A percentile compares a stretch with the other conserved stretches of the same genome.
phyloP scores from a whole-genome alignment of 2,888 invertebrate species.

The Halictus ligatus region DNA sequence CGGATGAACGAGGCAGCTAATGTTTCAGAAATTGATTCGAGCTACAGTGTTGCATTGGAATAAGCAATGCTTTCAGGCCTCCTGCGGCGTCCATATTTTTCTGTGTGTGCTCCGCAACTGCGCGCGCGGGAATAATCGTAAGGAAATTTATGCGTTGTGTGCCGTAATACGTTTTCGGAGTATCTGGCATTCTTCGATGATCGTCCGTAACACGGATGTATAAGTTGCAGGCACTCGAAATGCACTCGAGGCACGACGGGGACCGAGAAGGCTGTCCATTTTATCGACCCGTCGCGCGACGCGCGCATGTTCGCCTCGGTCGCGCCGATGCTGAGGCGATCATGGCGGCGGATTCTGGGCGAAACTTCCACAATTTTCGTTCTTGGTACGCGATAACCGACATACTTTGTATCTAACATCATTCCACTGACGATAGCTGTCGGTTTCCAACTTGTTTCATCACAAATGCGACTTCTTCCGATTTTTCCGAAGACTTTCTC shows the following conservation, averaged over 20 bases:
- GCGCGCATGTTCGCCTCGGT: slow-evolving; percentile 64
- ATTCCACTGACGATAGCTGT: too few species aligned
- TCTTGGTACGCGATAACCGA: neutral
- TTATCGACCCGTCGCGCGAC: slow-evolving; percentile 70
- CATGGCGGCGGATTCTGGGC: slow-evolving; percentile 60
- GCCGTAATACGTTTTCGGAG: slow-evolving; percentile 14
- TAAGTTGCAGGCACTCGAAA: slow-evolving; percentile 40
- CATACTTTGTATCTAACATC: too few species aligned
- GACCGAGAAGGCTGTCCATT: slow-evolving; percentile 63
- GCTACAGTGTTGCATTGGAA: neutral
- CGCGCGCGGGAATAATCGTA: slow-evolving; percentile 34
- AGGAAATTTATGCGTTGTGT: slow-evolving; percentile 35
- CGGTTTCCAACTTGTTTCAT: neutral
- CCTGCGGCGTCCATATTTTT: slow-evolving; percentile 7
- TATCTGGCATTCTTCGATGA: slow-evolving; percentile 10
- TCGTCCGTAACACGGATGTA: slow-evolving; percentile 25
- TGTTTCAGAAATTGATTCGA: neutral
- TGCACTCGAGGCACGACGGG: slow-evolving; percentile 49
- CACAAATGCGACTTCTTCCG: neutral
- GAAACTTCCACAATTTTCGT: slow-evolving; percentile 27
- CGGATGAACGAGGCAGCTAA: neutral
- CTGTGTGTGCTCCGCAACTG: neutral
- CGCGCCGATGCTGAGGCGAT: slow-evolving; percentile 42
- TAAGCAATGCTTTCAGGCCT: neutral
- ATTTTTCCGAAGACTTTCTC: neutral